Evolutionary conservation across 2,113 vertebrate genomes (phyloP).

Genomic region (Larimichthys crocea): DNA sequence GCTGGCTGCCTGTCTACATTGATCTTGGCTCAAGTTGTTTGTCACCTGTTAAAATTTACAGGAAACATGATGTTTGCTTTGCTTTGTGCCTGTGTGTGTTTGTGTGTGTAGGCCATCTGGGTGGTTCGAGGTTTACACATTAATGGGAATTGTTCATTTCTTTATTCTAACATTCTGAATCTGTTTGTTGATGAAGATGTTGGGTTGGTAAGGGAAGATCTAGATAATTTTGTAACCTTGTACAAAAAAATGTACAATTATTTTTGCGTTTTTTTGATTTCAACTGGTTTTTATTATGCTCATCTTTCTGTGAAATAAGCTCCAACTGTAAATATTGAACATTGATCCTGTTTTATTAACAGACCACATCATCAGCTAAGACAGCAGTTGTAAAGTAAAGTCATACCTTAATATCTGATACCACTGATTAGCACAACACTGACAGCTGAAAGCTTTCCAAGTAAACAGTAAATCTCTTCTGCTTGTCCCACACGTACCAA

Average conservation of each 20-base stretch:
- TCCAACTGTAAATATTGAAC: neutral
- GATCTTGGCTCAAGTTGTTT: constrained; percentile 59
- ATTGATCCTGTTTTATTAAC: neutral
- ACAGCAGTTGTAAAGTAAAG: neutral
- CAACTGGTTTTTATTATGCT: neutral
- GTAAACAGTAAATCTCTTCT: constrained; percentile 27
- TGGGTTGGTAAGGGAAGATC: neutral
- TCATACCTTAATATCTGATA: neutral
- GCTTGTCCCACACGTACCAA: constrained; percentile 18
- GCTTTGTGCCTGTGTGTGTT: constrained; percentile 58
- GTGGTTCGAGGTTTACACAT: constrained; percentile 51
- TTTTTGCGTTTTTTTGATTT: neutral
- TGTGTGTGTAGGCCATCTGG: constrained; percentile 43
- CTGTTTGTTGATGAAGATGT: constrained; percentile 19
- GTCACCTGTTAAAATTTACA: constrained; percentile 46
- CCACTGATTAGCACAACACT: constrained; percentile 7
- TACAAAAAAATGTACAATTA: neutral
- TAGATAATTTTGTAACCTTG: neutral
- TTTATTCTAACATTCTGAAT: neutral
- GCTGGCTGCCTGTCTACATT: constrained; percentile 46
- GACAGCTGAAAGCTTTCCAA: constrained; percentile 12
- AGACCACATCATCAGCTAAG: neutral
- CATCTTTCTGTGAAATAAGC: neutral
- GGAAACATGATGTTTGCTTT: constrained; percentile 43
- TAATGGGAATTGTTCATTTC: constrained; percentile 30